Evolutionary conservation across 1,140 invertebrate species (phyloP).

Genomic region (Diachasma alloeum): DNA sequence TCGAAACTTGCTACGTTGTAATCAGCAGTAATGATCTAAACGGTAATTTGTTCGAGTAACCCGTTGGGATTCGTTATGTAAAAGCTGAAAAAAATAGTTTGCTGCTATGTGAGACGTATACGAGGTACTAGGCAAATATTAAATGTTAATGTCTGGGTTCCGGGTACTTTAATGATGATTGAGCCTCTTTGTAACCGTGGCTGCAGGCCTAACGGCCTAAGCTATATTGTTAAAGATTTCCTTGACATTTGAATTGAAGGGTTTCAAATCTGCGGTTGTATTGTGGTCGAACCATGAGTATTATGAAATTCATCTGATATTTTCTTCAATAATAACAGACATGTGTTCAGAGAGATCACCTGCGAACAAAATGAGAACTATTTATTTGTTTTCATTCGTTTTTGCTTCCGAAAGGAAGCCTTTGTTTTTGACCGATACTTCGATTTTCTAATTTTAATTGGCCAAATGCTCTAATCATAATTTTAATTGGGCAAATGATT

Average conservation of each 20-base stretch:
- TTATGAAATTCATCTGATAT: too few relatives aligned
- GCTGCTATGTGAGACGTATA: neutral
- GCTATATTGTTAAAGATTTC: neutral
- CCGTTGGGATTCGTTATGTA: neutral
- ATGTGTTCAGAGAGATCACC: too few relatives aligned
- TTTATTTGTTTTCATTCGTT: too few relatives aligned
- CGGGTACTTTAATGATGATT: conserved; percentile 40
- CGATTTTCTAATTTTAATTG: too few relatives aligned
- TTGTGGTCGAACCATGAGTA: too few relatives aligned
- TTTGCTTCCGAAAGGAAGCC: too few relatives aligned
- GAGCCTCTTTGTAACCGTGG: conserved; percentile 18
- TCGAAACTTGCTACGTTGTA: neutral
- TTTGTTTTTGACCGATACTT: too few relatives aligned
- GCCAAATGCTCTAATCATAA: too few relatives aligned
- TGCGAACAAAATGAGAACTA: too few relatives aligned
- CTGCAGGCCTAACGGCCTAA: neutral
- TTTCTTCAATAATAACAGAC: too few relatives aligned
- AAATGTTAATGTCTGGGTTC: conserved; percentile 24
- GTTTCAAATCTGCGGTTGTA: neutral
- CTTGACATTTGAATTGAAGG: neutral
- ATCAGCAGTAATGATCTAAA: neutral
- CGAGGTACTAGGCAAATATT: neutral
- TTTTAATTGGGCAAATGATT: too few relatives aligned
- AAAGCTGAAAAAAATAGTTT: neutral
- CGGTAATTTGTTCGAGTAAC: neutral